Evolutionary conservation across 2,113 vertebrate species (phyloP), one percentile per base, ranked within the genome.

Genomic region (Bothrops jararaca): DNA sequence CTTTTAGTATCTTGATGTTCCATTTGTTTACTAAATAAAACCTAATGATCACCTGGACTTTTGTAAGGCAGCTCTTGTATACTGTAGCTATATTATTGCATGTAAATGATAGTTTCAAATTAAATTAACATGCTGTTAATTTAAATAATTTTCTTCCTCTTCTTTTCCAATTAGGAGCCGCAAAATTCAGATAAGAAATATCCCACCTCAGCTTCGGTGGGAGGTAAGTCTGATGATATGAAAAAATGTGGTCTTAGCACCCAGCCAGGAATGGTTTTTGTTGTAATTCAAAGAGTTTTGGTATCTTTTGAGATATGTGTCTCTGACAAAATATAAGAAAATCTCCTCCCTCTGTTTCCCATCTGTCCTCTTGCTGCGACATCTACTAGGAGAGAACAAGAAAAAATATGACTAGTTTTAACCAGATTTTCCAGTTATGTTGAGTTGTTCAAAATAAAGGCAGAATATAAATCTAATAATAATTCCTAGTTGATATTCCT

Each of bases 151-250:
- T 24, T 50, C 29, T 22, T 8, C 20, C 26, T 42, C 94, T 45
- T 80, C 24, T 91, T 95, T 97, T 93, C 5, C 5, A 97, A 97
- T 91, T 96, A 99, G 99, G 98, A 99, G 98, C 96, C 98, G 98
- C 96, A 99, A 99, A 92, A 98, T 99, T 93, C 99, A 99, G 96
- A 99, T 99, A 96, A 96, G 99, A 94, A 99, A 99, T 96, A 99
- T 99, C 90, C 99, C 99, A 1, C 99, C 99, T 26, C 98, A 99
- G 97, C 97, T 99, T 95, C 98, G 98, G 95, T 99, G 99, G 99
- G 99, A 99, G 98, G 99, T 99, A 56, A 98, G 98, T 97, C 29
- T 56, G 74, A 80, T 22, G 26, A 10, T 13, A n/a, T 26, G 20
- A 50, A 45, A 53, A 39, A 20, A 20, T 11, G 22, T 89, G 22